Base-by-base conservation (phyloP, 2,797 vertebrate species). In the Pagetopsis macropterus region DNA sequence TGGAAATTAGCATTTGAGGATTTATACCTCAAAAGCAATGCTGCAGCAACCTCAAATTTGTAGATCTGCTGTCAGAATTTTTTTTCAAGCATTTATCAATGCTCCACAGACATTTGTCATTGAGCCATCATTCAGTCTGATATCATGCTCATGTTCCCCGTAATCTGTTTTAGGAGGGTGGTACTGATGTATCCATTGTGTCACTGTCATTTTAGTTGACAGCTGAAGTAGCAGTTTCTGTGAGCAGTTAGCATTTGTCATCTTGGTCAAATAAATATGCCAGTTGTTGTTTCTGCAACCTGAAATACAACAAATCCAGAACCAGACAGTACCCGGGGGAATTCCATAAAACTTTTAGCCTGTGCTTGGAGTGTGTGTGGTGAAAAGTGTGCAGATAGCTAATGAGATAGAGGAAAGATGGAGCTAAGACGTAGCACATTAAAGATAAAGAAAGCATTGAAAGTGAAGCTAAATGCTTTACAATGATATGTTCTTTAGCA, bases 101-200 rank as follows among this genome's bases (percentile, higher is more conserved):
- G 23, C 27, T 55, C 41, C 65, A 45, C 13, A 7, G 51, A 11
- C 21, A 6, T 65, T 54, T 27, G 10, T 66, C 64, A 54, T 19
- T 55, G 11, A 63, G n/a, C 46, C 61, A 19, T 49, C 61, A 63
- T 50, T 50, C 50, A 44, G 40, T 65, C 15, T 54, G 48, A 21
- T 52, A 27, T 50, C 1, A 14, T 41, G 40, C 44, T 45, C 52
- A 21, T 37, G 43, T 48, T 46, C 14, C 4, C 12, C 64, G 7
- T 43, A 31, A 54, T 65, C 50, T 65, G n/a, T 21, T 37, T 46
- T 55, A 17, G 51, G 46, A 67, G 8, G 27, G 16, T 9, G 17
- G 41, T 45, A 14, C 17, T 37, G 45, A 63, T 1, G 11, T 15
- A 37, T 49, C 60, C 16, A 37, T 62, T 12, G 17, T 63, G 45